Evolutionary conservation across 2,888 invertebrate genomes (phyloP).

Genomic region (Thymelicus lineola): DNA sequence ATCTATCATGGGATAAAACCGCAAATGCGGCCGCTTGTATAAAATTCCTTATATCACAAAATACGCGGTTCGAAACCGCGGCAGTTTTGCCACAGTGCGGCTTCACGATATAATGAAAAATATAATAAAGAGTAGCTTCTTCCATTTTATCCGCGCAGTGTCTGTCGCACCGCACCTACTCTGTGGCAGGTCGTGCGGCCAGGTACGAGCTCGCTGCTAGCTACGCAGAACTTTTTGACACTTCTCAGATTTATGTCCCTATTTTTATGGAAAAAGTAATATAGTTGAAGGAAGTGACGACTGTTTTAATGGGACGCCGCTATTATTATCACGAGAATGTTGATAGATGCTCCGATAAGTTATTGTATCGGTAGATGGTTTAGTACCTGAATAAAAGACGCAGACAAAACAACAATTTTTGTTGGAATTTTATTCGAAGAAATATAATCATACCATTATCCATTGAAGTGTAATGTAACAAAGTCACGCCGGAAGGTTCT

Average conservation of each 20-base stretch:
- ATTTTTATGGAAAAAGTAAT: slow-evolving; percentile 47
- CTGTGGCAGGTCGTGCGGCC: slow-evolving; percentile 9
- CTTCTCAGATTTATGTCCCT: slow-evolving; percentile 46
- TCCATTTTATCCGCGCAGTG: background rate
- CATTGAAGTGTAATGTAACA: too few species aligned
- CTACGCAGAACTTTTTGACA: slow-evolving; percentile 46
- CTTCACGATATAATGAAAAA: too few species aligned
- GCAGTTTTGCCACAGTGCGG: too few species aligned
- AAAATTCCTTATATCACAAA: too few species aligned
- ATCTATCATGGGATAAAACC: too few species aligned
- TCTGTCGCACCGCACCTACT: background rate
- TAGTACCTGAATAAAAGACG: too few species aligned
- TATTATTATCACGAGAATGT: slow-evolving; percentile 21
- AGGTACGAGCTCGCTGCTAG: slow-evolving; percentile 34
- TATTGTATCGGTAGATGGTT: background rate
- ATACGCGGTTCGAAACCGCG: too few species aligned
- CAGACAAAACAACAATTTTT: too few species aligned
- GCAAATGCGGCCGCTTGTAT: too few species aligned
- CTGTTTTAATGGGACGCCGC: slow-evolving; percentile 29
- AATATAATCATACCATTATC: too few species aligned
- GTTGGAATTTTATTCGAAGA: too few species aligned
- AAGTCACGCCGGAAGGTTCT: too few species aligned
- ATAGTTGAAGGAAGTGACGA: slow-evolving; percentile 38
- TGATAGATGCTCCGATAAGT: slow-evolving; percentile 24
- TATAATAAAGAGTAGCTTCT: background rate